Conservation (phyloP, 2,797 vertebrate species). For the Mormyrops attenuatus region DNA sequence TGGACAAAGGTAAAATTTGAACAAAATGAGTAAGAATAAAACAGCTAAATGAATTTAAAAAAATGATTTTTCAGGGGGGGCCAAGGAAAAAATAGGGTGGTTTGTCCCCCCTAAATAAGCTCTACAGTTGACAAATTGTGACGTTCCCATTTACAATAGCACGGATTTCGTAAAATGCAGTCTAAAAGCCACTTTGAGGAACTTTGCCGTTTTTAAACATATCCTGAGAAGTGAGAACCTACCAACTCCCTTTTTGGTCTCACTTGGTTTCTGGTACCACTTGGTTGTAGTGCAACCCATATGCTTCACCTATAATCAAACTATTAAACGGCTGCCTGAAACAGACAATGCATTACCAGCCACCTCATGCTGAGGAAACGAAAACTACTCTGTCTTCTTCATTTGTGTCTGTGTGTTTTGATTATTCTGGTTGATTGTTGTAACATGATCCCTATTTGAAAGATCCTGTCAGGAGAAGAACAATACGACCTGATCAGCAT, state of each 20-base stretch:
- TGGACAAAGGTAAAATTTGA: not conserved
- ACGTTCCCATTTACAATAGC: constrained; percentile 27
- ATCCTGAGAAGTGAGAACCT: not conserved
- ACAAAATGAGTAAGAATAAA: not conserved
- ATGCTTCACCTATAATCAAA: not conserved
- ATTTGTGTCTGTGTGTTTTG: not conserved
- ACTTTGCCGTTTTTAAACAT: not conserved
- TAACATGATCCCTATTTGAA: not conserved
- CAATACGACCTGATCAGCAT: not conserved
- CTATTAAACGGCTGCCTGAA: not conserved
- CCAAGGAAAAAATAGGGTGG: not conserved
- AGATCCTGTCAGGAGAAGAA: constrained; percentile 31
- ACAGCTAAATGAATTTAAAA: not conserved
- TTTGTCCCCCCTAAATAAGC: not conserved
- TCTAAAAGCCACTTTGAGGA: not conserved
- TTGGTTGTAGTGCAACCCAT: not conserved
- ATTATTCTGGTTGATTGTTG: constrained; percentile 26
- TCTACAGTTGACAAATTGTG: not conserved
- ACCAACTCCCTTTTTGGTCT: not conserved
- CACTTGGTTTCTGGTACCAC: not conserved
- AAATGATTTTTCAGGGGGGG: not conserved
- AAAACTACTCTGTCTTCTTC: not conserved
- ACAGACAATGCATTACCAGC: not conserved
- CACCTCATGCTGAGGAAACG: not conserved
- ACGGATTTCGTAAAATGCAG: not conserved